Evolutionary conservation across 2,888 invertebrate species (phyloP).

Genomic region (Troides aeacus): DNA sequence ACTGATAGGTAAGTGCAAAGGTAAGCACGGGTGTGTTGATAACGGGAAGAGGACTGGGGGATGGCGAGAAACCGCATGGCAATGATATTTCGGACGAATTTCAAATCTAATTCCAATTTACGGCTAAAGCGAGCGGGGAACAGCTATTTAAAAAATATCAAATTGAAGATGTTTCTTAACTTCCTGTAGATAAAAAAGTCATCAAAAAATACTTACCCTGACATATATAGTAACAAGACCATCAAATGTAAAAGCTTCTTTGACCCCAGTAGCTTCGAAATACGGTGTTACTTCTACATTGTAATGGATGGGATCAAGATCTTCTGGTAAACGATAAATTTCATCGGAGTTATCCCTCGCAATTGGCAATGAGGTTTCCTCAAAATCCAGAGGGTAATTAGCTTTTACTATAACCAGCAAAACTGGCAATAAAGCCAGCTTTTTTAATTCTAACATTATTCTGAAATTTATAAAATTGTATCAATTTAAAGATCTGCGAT

Average conservation of each 20-base stretch:
- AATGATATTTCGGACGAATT: too few species aligned
- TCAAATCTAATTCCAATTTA: too few species aligned
- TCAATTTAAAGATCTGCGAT: neutral
- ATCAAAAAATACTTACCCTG: constrained; percentile 45
- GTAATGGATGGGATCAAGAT: constrained; percentile 75
- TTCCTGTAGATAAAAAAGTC: neutral
- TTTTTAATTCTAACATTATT: constrained; percentile 44
- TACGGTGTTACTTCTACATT: constrained; percentile 77
- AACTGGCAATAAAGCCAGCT: constrained; percentile 47
- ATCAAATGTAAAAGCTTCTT: constrained; percentile 66
- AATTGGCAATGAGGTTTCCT: constrained; percentile 37
- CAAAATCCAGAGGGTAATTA: constrained; percentile 56
- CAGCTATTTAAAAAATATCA: too few species aligned
- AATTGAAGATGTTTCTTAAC: too few species aligned
- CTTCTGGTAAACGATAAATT: constrained; percentile 61
- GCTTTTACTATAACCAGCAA: constrained; percentile 46
- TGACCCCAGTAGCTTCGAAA: constrained; percentile 55
- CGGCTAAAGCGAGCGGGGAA: too few species aligned
- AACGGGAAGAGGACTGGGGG: too few species aligned
- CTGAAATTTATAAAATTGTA: constrained; percentile 39
- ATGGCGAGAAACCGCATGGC: too few species aligned
- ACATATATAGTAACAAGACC: constrained; percentile 66
- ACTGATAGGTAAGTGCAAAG: too few species aligned
- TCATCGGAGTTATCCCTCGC: constrained; percentile 39
- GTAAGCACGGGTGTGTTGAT: too few species aligned